phyloP scores from a whole-genome alignment of 2,113 vertebrate genomes.

The Hippopotamus amphibius region DNA sequence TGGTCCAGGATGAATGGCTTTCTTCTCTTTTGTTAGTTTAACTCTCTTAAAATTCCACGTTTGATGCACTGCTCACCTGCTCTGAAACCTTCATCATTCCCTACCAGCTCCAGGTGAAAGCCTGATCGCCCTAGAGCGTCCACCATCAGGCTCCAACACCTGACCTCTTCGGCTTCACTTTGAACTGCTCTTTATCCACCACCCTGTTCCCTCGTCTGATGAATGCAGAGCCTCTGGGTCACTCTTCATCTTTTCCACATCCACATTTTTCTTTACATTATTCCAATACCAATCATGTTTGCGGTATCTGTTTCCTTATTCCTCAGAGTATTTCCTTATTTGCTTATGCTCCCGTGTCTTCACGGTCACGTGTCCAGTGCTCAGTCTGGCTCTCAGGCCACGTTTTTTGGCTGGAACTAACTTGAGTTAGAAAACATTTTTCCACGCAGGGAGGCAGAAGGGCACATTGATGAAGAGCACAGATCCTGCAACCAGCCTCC shows the following conservation, averaged over 20 bases:
- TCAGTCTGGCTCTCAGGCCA: background rate
- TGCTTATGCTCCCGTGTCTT: background rate
- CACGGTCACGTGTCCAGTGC: background rate
- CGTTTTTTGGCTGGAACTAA: background rate
- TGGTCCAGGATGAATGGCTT: background rate
- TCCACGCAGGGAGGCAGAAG: background rate
- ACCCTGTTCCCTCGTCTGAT: background rate
- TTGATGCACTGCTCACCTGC: background rate
- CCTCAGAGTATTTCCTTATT: background rate
- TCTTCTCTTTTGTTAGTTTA: background rate
- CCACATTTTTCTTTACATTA: background rate
- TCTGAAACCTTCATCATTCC: background rate
- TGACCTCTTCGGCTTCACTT: background rate
- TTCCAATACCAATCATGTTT: background rate
- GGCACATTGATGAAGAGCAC: background rate
- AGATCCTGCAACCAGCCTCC: background rate
- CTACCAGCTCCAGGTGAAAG: background rate
- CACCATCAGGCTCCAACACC: background rate
- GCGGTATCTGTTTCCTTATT: background rate
- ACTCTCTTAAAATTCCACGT: background rate
- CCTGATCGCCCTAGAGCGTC: background rate
- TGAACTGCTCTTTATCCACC: background rate
- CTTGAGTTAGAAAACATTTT: slow-evolving; percentile 16
- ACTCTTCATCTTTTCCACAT: background rate
- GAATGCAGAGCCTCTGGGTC: background rate